Evolutionary conservation across 30 jellyfish, hydroid and myxozoan species (phyloP), one percentile per base, ranked within the genome.

Genomic region (Rhopilema esculentum): DNA sequence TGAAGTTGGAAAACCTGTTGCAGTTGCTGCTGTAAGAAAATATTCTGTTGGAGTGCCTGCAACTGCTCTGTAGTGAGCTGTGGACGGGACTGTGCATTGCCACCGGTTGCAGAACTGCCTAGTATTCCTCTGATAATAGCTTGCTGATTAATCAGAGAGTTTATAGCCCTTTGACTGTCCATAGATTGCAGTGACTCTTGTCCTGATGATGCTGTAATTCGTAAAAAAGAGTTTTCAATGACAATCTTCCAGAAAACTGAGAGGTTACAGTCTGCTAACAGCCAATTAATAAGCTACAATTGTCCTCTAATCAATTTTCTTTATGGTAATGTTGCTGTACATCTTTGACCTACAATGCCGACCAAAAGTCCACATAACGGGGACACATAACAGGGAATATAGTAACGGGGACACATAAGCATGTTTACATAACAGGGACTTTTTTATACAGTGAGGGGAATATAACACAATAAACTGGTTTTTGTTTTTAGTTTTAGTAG

Each of bases 1-100:
- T 77, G 75, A 49, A 16, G 63, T 33, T 73, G 84, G 24, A 73
- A 73, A n/a, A 66, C 51, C 69, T 73, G 84, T 40, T 40, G 57
- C 57, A 71, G 73, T 66, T 80, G 90, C 23, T 80, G 90, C 25
- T 66, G 75, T 52, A 80, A 23, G 48, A 68, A 33, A 1, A 51
- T 65, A 20, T 57, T 80, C 8, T 50, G 90, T 30, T 80, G 90
- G 22, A 80, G 23, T 30, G 53, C 28, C 28, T 80, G 90, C 40
- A 80, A 67, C 51, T 80, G 90, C 32, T 80, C 80, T 4, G 81
- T 74, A 9, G 90, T 64, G 29, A 80, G 51, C 57, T 80, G 90
- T 23, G 82, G 80, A 0, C 51, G 31, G 33, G 75, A 33, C 32
- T 66, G 90, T 12, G 65, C 82, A 20, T 26, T 20, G 19, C 61